phyloP scores from a whole-genome alignment of 1,140 invertebrate genomes.

The Rhyacophila brunnea region DNA sequence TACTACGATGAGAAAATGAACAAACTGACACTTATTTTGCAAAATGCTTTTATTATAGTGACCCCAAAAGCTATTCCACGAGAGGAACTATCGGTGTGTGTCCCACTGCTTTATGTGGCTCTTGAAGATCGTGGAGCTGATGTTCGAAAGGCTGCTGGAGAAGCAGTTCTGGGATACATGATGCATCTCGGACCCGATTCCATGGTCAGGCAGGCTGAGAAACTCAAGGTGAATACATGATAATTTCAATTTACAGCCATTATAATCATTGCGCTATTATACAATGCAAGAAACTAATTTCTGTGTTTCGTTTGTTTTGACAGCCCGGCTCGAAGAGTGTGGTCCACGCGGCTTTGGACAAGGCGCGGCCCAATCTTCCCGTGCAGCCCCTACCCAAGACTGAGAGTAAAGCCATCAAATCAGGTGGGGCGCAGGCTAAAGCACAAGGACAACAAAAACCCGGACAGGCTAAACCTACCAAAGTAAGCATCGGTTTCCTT shows the following conservation, averaged over 20 bases:
- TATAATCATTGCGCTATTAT: too few species aligned
- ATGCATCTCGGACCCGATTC: constrained; percentile 85
- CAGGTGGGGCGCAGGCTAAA: constrained; percentile 50
- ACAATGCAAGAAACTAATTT: too few species aligned
- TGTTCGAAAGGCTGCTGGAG: constrained; percentile 85
- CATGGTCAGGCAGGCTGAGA: constrained; percentile 77
- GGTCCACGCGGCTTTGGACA: constrained; percentile 79
- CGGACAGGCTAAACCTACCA: constrained; percentile 22
- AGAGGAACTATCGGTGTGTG: constrained; percentile 76
- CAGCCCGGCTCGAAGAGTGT: constrained; percentile 80
- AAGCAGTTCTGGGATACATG: constrained; percentile 89
- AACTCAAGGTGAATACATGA: constrained; percentile 66
- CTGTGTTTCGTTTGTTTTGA: too few species aligned
- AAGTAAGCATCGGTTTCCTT: constrained; percentile 9
- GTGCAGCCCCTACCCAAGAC: constrained; percentile 75
- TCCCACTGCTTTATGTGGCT: constrained; percentile 78
- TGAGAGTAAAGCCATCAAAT: constrained; percentile 60
- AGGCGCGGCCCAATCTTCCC: constrained; percentile 80
- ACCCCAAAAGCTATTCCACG: constrained; percentile 71
- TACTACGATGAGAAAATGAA: too few species aligned
- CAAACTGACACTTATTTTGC: too few species aligned
- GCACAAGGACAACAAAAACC: constrained; percentile 11
- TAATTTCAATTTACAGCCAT: too few species aligned
- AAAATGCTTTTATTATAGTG: constrained; percentile 45
- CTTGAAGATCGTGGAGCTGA: constrained; percentile 90